Evolutionary conservation across 92 coral and sea anemone species (phyloP).

Genomic region (Paragorgia papillata): DNA sequence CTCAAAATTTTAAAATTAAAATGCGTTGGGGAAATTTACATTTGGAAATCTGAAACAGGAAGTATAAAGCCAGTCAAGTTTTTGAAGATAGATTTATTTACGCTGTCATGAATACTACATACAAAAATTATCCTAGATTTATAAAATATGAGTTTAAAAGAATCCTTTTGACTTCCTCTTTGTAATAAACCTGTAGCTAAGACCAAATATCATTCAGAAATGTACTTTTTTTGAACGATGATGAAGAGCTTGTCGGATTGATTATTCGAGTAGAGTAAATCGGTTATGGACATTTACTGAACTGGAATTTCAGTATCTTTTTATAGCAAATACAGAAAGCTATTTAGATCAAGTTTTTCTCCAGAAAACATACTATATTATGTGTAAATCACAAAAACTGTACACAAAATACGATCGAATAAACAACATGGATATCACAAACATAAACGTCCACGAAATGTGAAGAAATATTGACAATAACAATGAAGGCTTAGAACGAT

Average conservation of each 20-base stretch:
- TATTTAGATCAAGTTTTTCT: neutral
- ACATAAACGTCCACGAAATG: conserved; percentile 4
- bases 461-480: conserved; percentile 14
- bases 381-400: neutral
- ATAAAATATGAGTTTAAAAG: too few relatives aligned
- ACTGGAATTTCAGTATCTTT: neutral
- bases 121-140: too few relatives aligned
- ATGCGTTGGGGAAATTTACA: too few relatives aligned
- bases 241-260: neutral
- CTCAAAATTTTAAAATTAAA: too few relatives aligned
- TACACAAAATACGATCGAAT: neutral
- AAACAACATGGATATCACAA: neutral
- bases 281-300: neutral
- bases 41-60: too few relatives aligned
- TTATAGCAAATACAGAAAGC: neutral
- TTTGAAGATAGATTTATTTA: too few relatives aligned
- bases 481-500: neutral
- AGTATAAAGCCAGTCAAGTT: too few relatives aligned
- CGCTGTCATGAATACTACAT: too few relatives aligned
- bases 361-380: neutral
- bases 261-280: neutral
- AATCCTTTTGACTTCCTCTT: too few relatives aligned
- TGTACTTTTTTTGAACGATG: neutral
- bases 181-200: too few relatives aligned
- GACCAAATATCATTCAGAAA: too few relatives aligned